phyloP scores from a whole-genome alignment of 2,888 invertebrate genomes.

The Plebejus melissa region DNA sequence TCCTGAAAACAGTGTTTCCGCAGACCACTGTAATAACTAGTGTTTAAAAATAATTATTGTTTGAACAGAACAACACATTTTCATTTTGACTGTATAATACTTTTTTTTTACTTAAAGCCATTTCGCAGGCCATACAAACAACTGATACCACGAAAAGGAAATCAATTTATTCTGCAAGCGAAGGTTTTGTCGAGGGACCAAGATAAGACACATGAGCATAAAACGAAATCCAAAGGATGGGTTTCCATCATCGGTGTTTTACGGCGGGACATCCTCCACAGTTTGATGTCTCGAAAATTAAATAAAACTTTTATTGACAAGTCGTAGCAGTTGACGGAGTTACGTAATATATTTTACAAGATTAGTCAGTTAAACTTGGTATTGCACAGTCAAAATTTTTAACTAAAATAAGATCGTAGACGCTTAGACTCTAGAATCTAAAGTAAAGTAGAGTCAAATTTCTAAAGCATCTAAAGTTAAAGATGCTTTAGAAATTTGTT shows the following conservation, averaged over 20 bases:
- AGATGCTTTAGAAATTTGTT: no score
- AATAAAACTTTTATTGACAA: constrained; percentile 6
- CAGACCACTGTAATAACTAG: background rate
- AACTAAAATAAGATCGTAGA: background rate
- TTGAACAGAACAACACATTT: background rate
- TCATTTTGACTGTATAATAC: background rate
- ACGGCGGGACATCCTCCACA: background rate
- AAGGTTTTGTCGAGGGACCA: background rate
- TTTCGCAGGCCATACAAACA: background rate
- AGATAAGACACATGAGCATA: constrained; percentile 13
- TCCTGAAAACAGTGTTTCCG: background rate
- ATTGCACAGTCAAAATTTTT: background rate
- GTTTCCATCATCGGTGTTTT: constrained; percentile 1
- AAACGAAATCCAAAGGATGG: background rate
- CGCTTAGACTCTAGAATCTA: no score
- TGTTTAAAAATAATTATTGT: background rate
- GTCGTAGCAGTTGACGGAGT: background rate
- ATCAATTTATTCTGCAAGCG: background rate
- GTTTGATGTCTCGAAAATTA: constrained; percentile 5
- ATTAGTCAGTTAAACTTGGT: background rate
- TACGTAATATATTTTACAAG: background rate
- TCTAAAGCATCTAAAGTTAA: no score
- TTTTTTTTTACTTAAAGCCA: background rate
- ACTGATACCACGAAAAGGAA: background rate
- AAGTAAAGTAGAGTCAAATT: no score